Evolutionary conservation across 2,797 vertebrate species (phyloP), one percentile per base, ranked within the genome.

Genomic region (Tokudaia tokunoshimensis): DNA sequence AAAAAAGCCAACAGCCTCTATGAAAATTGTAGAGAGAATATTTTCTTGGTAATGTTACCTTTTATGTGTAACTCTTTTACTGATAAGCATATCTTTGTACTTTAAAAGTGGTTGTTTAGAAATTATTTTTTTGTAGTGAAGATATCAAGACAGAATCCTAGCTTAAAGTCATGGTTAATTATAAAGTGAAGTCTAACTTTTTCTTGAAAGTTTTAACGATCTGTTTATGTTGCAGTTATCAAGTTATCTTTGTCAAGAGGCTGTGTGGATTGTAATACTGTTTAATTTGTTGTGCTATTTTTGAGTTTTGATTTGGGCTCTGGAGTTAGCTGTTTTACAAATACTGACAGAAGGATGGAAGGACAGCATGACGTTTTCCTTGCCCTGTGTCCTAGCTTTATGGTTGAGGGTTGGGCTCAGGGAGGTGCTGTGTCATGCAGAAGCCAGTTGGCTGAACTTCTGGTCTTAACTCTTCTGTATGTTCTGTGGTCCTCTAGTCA

Each of bases 151-250:
- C 78, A 92, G 92, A 94, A 91, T 96, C 34, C 24, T 96, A 90
- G 67, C 37, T 61, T 41, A 75, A 90, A 72, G 93, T 94, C 14
- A 67, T 93, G 67, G 3, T 52, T 96, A 91, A 87, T 89, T 96
- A 76, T 95, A 95, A 92, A 87, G 59, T 79, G 74, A 44, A 61
- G 20, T 96, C 89, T 96, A 78, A 93, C 97, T 97, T 95, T 91
- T 89, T 41, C 34, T 24, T 67, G 92, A 79, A 91, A 89, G 75
- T n/a, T 78, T 91, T 86, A 88, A 74, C 1, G 20, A 41, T 94
- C 34, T 31, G 94, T 96, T 93, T 63, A 5, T 79, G 75, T 74
- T 95, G 63, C 7, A 96, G 17, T 91, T 50, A 72, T 26, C 26
- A 89, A 26, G 90, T 4, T 96, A 1, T 86, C 79, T 20, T 86